These are phyloP conservation scores for Heliornis fulica DNA, from an alignment of 2,113 vertebrate species.

Conservation along the genomic window DNA sequence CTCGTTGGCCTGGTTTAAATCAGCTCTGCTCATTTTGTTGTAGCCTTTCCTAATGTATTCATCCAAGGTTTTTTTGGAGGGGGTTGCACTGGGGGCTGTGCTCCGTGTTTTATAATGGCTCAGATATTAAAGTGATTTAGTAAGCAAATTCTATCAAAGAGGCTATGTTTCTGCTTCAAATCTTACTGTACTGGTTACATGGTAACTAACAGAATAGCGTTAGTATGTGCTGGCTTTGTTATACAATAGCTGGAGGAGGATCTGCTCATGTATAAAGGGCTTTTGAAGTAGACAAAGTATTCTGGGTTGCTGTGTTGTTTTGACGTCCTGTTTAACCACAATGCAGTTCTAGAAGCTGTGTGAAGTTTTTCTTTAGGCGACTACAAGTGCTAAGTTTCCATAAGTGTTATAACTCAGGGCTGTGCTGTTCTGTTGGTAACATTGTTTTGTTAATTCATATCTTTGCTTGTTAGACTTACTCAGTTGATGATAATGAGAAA, in stretches of 20 bases:
- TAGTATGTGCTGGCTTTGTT: background rate
- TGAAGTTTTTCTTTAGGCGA: background rate
- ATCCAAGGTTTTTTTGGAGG: background rate
- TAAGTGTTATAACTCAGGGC: background rate
- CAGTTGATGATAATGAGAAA: slow-evolving; percentile 77
- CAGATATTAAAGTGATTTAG: background rate
- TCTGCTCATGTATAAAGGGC: background rate
- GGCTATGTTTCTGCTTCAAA: background rate
- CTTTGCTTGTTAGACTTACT: slow-evolving; percentile 76
- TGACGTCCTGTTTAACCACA: background rate
- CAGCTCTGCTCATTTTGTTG: accelerated
- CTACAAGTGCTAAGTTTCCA: background rate
- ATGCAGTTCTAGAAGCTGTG: background rate
- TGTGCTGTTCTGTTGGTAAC: background rate
- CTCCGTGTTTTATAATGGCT: background rate
- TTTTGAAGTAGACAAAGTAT: background rate
- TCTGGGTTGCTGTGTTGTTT: background rate
- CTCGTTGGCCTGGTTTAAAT: background rate
- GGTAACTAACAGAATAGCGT: background rate
- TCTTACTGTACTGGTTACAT: background rate
- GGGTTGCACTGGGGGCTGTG: background rate
- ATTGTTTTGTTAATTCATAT: background rate
- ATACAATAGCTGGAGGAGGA: background rate
- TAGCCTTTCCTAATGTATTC: background rate
- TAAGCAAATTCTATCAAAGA: background rate